Percentiles rank a stretch among this genome's conserved stretches.
Conservation (phyloP, 2,113 vertebrate species). For the Brachypteracias leptosomus region DNA sequence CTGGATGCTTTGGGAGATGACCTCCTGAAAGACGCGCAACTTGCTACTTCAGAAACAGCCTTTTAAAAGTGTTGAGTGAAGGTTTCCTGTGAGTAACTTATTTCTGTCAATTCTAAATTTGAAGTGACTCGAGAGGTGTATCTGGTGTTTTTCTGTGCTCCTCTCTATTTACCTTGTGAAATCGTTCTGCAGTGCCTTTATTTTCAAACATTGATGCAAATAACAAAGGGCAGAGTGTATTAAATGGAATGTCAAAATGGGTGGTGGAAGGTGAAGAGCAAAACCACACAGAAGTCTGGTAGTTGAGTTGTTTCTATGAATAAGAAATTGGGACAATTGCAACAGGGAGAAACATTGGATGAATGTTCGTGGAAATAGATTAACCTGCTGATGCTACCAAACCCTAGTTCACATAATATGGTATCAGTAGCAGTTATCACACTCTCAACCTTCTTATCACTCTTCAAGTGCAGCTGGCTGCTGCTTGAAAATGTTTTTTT, state of each 20-base stretch:
- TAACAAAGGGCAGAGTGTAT: not conserved
- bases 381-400: not conserved
- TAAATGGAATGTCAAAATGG: not conserved
- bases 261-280: not conserved
- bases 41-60: fast-evolving
- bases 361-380: not conserved
- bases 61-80: not conserved
- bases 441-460: not conserved
- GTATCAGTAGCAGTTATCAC: not conserved
- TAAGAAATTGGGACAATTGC: not conserved
- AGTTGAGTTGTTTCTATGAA: not conserved
- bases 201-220: not conserved
- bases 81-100: not conserved
- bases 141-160: not conserved
- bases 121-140: not conserved
- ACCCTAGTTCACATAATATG: too few species aligned
- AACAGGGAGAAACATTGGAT: not conserved
- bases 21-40: not conserved
- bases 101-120: not conserved
- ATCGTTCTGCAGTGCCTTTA: not conserved
- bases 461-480: not conserved
- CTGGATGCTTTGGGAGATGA: not conserved
- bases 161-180: not conserved
- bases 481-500: not conserved
- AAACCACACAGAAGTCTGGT: not conserved